phyloP scores from a whole-genome alignment of 2,113 vertebrate species.

The Heloderma charlesbogerti region DNA sequence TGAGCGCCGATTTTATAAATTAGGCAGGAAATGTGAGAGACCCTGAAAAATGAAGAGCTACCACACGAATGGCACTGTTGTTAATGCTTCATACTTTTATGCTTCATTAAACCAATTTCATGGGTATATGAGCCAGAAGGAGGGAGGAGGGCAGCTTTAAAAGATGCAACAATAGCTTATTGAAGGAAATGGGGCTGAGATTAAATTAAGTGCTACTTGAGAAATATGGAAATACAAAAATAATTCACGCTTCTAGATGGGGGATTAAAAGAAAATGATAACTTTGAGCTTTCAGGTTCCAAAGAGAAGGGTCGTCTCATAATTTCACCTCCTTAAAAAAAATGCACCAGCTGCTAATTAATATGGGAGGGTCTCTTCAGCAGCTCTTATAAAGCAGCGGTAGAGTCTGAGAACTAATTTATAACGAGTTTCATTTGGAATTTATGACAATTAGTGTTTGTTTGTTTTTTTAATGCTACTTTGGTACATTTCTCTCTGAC shows the following conservation, averaged over 20 bases:
- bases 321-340: slow-evolving; percentile 73
- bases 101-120: slow-evolving; percentile 99
- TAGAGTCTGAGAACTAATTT: slow-evolving; percentile 70
- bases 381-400: slow-evolving; percentile 64
- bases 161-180: slow-evolving; percentile 96
- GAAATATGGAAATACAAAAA: slow-evolving; percentile 91
- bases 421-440: slow-evolving; percentile 74
- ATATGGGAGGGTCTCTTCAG: slow-evolving; percentile 78
- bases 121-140: slow-evolving; percentile 98
- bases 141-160: slow-evolving; percentile 91
- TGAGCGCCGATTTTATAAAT: slow-evolving; percentile 96
- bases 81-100: slow-evolving; percentile 99
- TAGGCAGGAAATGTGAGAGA: slow-evolving; percentile 91
- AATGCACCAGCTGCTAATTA: slow-evolving; percentile 81
- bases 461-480: too few species aligned
- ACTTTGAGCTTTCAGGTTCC: slow-evolving; percentile 80
- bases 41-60: slow-evolving; percentile 92
- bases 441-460: too few species aligned
- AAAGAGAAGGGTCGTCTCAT: slow-evolving; percentile 74
- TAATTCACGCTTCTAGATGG: slow-evolving; percentile 80
- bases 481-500: not conserved
- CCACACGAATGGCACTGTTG: slow-evolving; percentile 97
- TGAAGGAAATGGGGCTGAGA: slow-evolving; percentile 97
- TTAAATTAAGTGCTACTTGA: slow-evolving; percentile 99
- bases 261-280: slow-evolving; percentile 83